A percentile compares a stretch with the other conserved stretches of the same genome.
Conservation (phyloP, 2,113 vertebrate genomes). For the Coptodon rendalli region DNA sequence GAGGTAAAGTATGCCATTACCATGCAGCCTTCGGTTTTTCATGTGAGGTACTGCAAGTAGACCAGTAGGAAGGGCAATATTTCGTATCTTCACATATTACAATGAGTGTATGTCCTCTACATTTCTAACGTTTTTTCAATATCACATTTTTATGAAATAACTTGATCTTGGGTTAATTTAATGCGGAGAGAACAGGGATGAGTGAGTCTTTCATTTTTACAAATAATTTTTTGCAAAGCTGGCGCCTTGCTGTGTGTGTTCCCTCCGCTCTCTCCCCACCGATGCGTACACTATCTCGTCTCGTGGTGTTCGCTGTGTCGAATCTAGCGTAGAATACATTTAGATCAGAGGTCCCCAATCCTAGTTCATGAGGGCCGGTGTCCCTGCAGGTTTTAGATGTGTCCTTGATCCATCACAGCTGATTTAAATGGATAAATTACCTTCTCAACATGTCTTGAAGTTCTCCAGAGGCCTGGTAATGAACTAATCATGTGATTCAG, state of each 20-base stretch:
- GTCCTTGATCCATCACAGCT: too few species aligned
- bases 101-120: neutral
- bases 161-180: neutral
- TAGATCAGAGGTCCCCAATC: neutral
- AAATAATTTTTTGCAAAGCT: neutral
- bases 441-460: too few species aligned
- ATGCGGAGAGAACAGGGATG: neutral
- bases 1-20: slow-evolving; percentile 72
- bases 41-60: neutral
- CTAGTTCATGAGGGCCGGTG: too few species aligned
- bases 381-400: too few species aligned
- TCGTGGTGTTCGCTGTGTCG: neutral
- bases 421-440: too few species aligned
- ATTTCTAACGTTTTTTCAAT: neutral
- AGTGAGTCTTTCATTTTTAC: neutral
- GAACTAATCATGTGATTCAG: too few species aligned
- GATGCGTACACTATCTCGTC: neutral
- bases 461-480: too few species aligned
- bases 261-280: neutral
- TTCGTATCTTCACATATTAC: neutral
- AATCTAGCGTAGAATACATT: neutral
- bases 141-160: neutral
- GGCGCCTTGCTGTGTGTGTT: neutral
- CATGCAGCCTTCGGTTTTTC: neutral
- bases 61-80: neutral